Evolutionary conservation across 1,140 invertebrate species (phyloP).

Genomic region (Zaprionus ghesquierei): DNA sequence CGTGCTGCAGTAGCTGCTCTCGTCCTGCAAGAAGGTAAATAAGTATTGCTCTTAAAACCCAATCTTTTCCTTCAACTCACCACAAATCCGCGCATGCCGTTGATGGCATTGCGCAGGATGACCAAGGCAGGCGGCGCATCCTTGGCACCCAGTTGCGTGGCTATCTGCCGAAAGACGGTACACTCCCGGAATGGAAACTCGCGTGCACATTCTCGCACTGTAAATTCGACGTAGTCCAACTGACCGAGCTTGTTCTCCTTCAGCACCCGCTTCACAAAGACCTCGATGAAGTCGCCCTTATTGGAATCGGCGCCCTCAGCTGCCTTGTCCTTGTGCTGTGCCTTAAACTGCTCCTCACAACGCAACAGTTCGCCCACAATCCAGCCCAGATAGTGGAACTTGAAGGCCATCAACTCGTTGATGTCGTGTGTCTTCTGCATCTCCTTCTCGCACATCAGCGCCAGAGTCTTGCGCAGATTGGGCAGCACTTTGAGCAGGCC

Average conservation of each 20-base stretch:
- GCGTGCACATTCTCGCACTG: conserved; percentile 92
- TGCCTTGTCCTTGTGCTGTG: conserved; percentile 81
- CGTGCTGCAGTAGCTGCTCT: conserved; percentile 90
- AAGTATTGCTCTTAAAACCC: neutral
- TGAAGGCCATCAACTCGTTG: conserved; percentile 97
- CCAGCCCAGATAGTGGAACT: conserved; percentile 93
- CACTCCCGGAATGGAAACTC: conserved; percentile 94
- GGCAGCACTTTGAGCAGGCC: conserved; percentile 89
- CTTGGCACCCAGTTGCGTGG: conserved; percentile 87
- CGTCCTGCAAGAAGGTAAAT: conserved; percentile 83
- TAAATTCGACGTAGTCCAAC: conserved; percentile 90
- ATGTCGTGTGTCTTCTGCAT: conserved; percentile 92
- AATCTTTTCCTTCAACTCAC: conserved; percentile 28
- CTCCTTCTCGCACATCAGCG: conserved; percentile 92
- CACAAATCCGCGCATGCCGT: conserved; percentile 91
- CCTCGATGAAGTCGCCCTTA: conserved; percentile 87
- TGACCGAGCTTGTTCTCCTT: conserved; percentile 90
- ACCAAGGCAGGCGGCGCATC: conserved; percentile 88
- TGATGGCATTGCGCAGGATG: conserved; percentile 93
- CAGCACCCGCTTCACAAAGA: conserved; percentile 89
- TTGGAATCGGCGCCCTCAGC: conserved; percentile 45
- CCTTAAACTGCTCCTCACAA: conserved; percentile 85
- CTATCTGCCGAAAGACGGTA: conserved; percentile 93
- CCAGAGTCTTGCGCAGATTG: conserved; percentile 92
- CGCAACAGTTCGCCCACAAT: conserved; percentile 89